Base-by-base conservation (phyloP, 2,888 invertebrate genomes). In the Strigamia maritima region DNA sequence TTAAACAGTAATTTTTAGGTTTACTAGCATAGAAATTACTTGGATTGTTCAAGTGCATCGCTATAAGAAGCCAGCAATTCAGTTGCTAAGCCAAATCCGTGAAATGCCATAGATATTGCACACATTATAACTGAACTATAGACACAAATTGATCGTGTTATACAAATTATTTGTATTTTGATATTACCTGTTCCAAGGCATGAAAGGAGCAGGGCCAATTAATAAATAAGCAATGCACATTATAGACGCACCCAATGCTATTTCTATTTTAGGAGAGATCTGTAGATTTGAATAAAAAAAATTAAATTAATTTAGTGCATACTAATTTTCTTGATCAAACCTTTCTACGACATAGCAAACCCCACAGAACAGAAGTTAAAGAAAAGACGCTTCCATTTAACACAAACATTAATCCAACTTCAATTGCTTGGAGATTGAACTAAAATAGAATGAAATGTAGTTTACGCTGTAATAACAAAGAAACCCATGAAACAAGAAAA, bases 11-110 rank as follows among this genome's bases (percentile, higher is more conserved):
- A n/a, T n/a, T n/a, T n/a, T n/a, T n/a, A n/a, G n/a, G n/a, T n/a
- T n/a, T n/a, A n/a, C n/a, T n/a, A n/a, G n/a, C n/a, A n/a, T n/a
- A n/a, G n/a, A n/a, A n/a, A 65, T 90, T 89, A 94, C 93, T 94
- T 90, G 8, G 93, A 90, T 4, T 92, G 92, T 81, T 91, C 89
- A 12, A 95, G 88, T 10, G 94, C 94, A 83, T 93, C 93, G 8
- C 93, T 91, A 86, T 95, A 95, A 3, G 94, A 93, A 0, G 94
- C 92, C 16, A 95, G 94, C 44, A 95, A 88, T 81, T 93, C 92
- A 24, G 94, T 93, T n/a, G 93, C 92, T 85, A 94, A 91, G 16
- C 94, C 94, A n/a, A 94, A 84, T 0, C 95, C 95, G 82, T 95
- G 93, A 0, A 93, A 87, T 10, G 93, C 89, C 77, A 95, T 4